Base-by-base conservation (phyloP, 2,888 invertebrate species). In the Pseudococcus viburni region DNA sequence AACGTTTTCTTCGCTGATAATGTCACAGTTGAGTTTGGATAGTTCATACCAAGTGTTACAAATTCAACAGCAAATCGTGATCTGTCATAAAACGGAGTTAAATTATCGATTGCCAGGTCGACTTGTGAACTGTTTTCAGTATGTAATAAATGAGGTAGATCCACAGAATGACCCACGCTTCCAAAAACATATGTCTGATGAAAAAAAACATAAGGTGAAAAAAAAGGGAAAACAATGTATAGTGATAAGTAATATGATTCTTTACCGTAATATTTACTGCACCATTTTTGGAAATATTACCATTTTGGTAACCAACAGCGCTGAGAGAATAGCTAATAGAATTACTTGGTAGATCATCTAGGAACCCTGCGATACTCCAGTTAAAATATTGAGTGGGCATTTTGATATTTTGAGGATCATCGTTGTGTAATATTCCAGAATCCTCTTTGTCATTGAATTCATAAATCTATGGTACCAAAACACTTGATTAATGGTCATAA, bases 121-220 rank as follows among this genome's bases (percentile, higher is more conserved):
- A 95, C 90, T 89, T 94, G 93, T 0, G 94, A 93, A 0, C 94
- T 93, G 92, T 95, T 95, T 59, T 94, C 93, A 0, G 94, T 94
- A 92, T 95, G 95, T 89, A 94, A 92, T 89, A 95, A 92, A 88
- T 94, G 94, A 0, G 95, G 95, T 8, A 94, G 91, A 0, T 92
- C 92, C 0, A 91, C 90, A 3, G 93, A 93, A 90, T 94, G 93
- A 80, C 92, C 93, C 87, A 26, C 59, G 51, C 59, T 88, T 84
- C 85, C 87, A 84, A 64, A 87, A 51, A 77, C 85, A n/a, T 86
- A 64, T 46, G 88, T 68, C 88, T 89, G 80, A 51, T 73, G n/a
- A n/a, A n/a, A n/a, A n/a, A 46, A 46, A 46, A 12, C n/a, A 11
- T n/a, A 55, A 80, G 19, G 17, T 7, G 59, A 42, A 88, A 51